Base-by-base conservation (phyloP, 2,888 invertebrate genomes). In the Monopis laevigella region DNA sequence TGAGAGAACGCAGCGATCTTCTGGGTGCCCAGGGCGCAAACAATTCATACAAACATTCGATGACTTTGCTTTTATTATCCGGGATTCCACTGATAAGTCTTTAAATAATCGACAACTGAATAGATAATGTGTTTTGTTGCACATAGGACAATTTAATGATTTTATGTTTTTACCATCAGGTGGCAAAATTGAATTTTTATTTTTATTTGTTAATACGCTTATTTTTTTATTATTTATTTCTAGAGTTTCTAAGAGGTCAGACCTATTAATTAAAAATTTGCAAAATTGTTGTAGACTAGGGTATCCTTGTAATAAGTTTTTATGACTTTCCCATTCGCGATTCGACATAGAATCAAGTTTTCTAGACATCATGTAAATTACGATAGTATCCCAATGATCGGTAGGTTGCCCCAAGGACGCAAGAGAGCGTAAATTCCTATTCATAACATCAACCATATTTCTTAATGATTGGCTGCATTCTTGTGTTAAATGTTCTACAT, bases 401-500 rank as follows among this genome's bases (percentile, higher is more conserved):
- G 24, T 24, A 6, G 24, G 24, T 24, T 7, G 24, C 6, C 8
- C 8, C 24, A 24, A 24, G 6, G 24, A 24, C 6, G 6, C 24
- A 7, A 24, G 24, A 7, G 24, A 24, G 10, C 24, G 24, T 24
- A 24, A 24, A 7, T 24, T 24, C 8, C 8, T 24, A 7, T 24
- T 6, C 8, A 10, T 24, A 24, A 24, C 8, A 10, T 24, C 24
- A 6, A 24, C 24, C 6, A 24, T 24, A 24, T 10, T 24, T 24
- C 24, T 24, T 24, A 24, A 24, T 24, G 24, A 24, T 24, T 6
- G 10, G 24, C 24, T 24, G 6, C 6, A 24, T 24, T 24, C 24
- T 29, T 6, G 27, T 21, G 21, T 40, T 40, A 40, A 39, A 36
- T 35, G 40, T 40, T 13, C 27, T 29, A 32, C 34, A 34, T n/a